Evolutionary conservation across 2,888 invertebrate species (phyloP), one percentile per base, ranked within the genome.

Genomic region (Megastigmus dorsalis): DNA sequence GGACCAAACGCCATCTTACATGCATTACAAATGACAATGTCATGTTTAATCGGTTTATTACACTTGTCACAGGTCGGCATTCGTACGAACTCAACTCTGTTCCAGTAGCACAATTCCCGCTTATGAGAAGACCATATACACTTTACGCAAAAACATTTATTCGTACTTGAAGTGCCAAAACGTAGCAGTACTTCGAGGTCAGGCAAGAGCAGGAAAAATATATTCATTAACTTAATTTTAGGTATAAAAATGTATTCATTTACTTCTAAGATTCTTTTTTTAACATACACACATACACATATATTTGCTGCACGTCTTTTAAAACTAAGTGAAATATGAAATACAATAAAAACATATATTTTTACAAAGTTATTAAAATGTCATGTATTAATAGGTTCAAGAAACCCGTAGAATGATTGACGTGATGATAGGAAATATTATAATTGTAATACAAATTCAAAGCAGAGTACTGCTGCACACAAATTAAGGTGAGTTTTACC

Each of bases 381-480:
- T 41, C 18, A 28, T 63, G n/a, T 23, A 15, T 72, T 38, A 62
- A 55, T 62, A 89, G 89, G 88, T 83, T 13, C 86, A 86, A 70
- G 85, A 87, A 77, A 83, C 87, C 73, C 87, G 88, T 4, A 82
- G 76, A 43, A 75, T 88, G 72, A 85, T 88, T n/a, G 83, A 86
- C 28, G 81, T 86, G 26, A 80, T 89, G 52, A 79, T 80, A 26
- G 81, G 84, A 13, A 88, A 88, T 73, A 84, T 86, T 28, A 77
- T 79, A 13, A 83, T 85, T 43, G 84, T 89, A 5, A 87, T 87
- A 78, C 82, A 83, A 52, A 81, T 89, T 80, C 92, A 92, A 81
- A 91, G 90, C 63, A 84, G 87, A 78, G 82, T 85, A 69, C 80
- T 87, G 0, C 83, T 84, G 13, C 85, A 88, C 60, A 86, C 84